phyloP scores from a whole-genome alignment of 2,888 invertebrate genomes.

The Phaedon cochleariae region DNA sequence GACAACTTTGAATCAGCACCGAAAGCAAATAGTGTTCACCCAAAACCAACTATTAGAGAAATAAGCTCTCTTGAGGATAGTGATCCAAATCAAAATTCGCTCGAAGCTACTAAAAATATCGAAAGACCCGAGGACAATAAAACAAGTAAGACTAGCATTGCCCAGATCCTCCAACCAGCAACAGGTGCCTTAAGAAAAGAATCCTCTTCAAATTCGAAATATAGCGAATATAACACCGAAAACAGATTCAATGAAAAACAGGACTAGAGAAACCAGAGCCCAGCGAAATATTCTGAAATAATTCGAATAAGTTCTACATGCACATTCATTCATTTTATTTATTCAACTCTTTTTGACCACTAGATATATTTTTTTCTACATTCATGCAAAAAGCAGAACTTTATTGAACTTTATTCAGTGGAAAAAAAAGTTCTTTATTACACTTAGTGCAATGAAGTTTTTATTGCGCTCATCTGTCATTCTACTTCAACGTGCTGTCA shows the following conservation, averaged over 20 bases:
- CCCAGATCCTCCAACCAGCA: conserved; percentile 3
- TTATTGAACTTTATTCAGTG: too few relatives aligned
- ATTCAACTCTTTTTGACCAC: too few relatives aligned
- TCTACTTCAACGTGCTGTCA: too few relatives aligned
- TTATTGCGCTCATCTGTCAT: too few relatives aligned
- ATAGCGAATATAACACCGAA: conserved; percentile 9
- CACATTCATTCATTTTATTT: background rate
- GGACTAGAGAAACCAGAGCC: conserved; percentile 8
- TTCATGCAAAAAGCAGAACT: too few relatives aligned
- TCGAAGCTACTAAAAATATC: background rate
- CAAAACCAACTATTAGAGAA: too few relatives aligned
- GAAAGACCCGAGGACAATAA: background rate
- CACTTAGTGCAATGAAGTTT: too few relatives aligned
- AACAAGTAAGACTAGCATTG: background rate
- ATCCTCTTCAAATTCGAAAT: background rate
- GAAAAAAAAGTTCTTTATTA: too few relatives aligned
- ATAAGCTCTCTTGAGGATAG: too few relatives aligned
- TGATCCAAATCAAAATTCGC: conserved; percentile 2
- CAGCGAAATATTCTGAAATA: background rate
- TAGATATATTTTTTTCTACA: too few relatives aligned
- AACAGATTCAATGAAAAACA: conserved; percentile 3
- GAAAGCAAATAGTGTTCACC: too few relatives aligned
- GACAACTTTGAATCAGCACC: too few relatives aligned
- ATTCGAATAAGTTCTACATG: background rate
- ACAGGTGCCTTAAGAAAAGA: conserved; percentile 6